Evolutionary conservation across 2,888 invertebrate genomes (phyloP).

Genomic region (Autographa pulchrina): DNA sequence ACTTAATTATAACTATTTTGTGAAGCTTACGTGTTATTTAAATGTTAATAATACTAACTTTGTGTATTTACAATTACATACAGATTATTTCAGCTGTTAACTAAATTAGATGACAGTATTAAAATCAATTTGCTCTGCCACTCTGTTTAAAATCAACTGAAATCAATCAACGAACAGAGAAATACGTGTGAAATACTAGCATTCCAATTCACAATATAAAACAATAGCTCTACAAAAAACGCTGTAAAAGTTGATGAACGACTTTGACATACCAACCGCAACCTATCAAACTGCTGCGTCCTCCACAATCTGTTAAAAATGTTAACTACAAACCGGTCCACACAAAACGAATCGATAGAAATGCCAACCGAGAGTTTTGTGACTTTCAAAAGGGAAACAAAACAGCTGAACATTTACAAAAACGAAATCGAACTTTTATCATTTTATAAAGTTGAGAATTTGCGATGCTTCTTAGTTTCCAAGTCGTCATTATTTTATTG

Average conservation of each 20-base stretch:
- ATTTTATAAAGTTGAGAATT: neutral
- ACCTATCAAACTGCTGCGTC: slow-evolving; percentile 12
- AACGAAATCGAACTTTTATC: slow-evolving; percentile 1
- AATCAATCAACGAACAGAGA: neutral
- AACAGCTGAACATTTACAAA: neutral
- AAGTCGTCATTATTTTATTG: slow-evolving; percentile 1
- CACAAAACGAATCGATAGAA: neutral
- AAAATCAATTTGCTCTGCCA: neutral
- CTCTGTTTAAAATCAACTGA: neutral
- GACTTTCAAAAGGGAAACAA: neutral
- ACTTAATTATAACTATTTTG: slow-evolving; percentile 18
- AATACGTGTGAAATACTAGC: slow-evolving; percentile 5
- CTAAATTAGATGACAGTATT: neutral
- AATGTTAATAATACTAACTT: slow-evolving; percentile 14
- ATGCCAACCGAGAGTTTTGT: neutral
- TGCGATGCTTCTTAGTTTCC: slow-evolving; percentile 1
- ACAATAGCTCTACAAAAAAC: slow-evolving; percentile 22
- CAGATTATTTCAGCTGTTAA: no score
- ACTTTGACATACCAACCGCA: slow-evolving; percentile 12
- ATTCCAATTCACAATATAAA: slow-evolving; percentile 18
- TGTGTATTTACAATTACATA: neutral
- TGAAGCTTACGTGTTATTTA: slow-evolving; percentile 14
- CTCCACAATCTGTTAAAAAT: slow-evolving; percentile 1
- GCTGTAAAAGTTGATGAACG: slow-evolving; percentile 10
- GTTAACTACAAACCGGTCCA: neutral